Percentiles rank a stretch among this genome's conserved stretches.
phyloP scores from a whole-genome alignment of 2,797 vertebrate species.

The Sebastes iracundus region DNA sequence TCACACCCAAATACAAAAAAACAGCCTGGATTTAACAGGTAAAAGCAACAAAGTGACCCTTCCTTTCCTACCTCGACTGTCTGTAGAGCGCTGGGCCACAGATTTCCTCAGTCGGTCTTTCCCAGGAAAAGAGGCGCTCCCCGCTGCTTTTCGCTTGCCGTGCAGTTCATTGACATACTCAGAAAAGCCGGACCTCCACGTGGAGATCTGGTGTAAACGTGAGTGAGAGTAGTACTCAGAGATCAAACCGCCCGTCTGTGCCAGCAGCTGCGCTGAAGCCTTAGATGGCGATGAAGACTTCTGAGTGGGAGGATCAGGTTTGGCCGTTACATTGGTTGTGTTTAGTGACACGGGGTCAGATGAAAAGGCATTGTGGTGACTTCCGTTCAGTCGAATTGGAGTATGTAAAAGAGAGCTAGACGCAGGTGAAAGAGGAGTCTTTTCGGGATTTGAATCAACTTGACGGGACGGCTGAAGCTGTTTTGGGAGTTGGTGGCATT shows the following conservation, averaged over 20 bases:
- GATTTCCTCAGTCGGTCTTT: slow-evolving; percentile 92
- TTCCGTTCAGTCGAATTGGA: slow-evolving; percentile 75
- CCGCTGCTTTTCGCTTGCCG: slow-evolving; percentile 76
- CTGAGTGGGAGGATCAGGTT: slow-evolving; percentile 28
- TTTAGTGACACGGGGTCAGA: slow-evolving; percentile 36
- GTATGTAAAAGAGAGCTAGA: slow-evolving; percentile 58
- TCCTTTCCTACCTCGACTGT: slow-evolving; percentile 45
- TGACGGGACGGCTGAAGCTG: slow-evolving; percentile 18
- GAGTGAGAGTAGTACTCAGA: slow-evolving; percentile 95
- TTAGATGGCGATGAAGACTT: slow-evolving; percentile 27
- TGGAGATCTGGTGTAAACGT: slow-evolving; percentile 97
- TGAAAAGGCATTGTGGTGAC: slow-evolving; percentile 68
- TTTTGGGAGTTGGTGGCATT: slow-evolving; percentile 26
- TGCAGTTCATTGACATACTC: slow-evolving; percentile 95
- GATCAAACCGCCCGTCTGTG: slow-evolving; percentile 85
- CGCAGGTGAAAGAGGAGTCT: slow-evolving; percentile 30
- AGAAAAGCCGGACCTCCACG: slow-evolving; percentile 93
- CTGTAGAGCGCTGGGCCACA: slow-evolving; percentile 73
- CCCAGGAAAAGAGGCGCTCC: slow-evolving; percentile 86
- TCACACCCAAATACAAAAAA: neutral
- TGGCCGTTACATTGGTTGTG: slow-evolving; percentile 14
- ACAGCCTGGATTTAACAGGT: neutral
- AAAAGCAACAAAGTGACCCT: neutral
- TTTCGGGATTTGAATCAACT: slow-evolving; percentile 31
- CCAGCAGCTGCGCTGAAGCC: slow-evolving; percentile 66